These are phyloP conservation scores for Macrostomum lignano DNA, from an alignment of 1,140 invertebrate species.

Conservation along the genomic window DNA sequence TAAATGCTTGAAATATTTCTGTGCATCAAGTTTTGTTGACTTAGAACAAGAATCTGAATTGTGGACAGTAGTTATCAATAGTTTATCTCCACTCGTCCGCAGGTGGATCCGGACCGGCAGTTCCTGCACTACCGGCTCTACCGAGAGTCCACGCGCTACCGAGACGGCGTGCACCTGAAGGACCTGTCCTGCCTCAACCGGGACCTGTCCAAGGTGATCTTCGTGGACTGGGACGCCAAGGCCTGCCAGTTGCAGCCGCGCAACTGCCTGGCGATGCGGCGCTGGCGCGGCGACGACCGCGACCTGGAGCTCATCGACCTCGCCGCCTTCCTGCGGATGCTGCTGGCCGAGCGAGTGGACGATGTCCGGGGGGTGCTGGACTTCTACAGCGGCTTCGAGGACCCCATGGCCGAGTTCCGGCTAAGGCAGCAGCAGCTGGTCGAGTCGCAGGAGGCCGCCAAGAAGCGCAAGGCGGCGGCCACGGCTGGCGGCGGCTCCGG, in stretches of 20 bases:
- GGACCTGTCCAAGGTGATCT: conserved; percentile 74
- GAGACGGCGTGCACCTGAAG: conserved; percentile 76
- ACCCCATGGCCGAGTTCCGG: conserved; percentile 58
- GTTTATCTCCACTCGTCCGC: no score
- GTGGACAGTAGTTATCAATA: no score
- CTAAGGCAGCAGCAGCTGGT: no score
- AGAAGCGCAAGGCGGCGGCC: no score
- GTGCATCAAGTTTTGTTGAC: no score
- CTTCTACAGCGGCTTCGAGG: conserved; percentile 71
- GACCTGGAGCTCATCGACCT: conserved; percentile 62
- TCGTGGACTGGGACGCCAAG: conserved; percentile 68
- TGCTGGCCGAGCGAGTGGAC: conserved; percentile 51
- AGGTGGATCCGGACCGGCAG: conserved; percentile 54
- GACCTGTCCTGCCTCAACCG: conserved; percentile 72
- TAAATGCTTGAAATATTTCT: no score
- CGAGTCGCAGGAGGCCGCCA: no score
- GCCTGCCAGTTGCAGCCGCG: conserved; percentile 57
- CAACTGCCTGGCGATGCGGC: conserved; percentile 56
- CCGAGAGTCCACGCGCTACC: conserved; percentile 76
- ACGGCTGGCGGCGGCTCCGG: no score
- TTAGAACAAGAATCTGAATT: no score
- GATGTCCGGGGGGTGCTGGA: conserved; percentile 71
- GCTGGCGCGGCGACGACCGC: conserved; percentile 63
- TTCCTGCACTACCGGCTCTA: conserved; percentile 68
- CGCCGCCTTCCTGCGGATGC: conserved; percentile 59